Percentiles rank a stretch among this genome's conserved stretches.
These are phyloP conservation scores for Sebastiscus tertius DNA, from an alignment of 2,797 vertebrate species.

Conservation along the genomic window DNA sequence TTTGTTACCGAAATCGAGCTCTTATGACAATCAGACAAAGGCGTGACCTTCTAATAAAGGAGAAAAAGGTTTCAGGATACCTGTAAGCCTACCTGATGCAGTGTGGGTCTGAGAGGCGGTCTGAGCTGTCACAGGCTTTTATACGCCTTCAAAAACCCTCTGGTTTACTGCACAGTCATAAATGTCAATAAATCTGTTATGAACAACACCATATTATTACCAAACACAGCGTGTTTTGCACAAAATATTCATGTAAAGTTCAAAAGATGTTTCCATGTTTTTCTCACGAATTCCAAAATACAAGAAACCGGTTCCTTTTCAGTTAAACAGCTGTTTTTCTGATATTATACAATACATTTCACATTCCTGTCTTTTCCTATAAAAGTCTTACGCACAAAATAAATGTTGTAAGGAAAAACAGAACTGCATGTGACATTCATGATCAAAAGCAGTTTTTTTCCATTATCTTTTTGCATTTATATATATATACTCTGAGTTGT, in stretches of 20 bases:
- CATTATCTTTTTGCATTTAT: neutral
- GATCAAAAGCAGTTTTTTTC: neutral
- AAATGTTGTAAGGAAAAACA: neutral
- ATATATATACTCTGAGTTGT: neutral
- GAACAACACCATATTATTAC: conserved; percentile 56
- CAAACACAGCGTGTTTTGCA: conserved; percentile 69
- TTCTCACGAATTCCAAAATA: conserved; percentile 31
- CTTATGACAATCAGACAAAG: neutral
- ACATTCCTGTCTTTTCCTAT: neutral
- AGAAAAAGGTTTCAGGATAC: conserved; percentile 5
- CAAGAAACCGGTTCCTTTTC: conserved; percentile 50
- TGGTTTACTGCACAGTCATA: conserved; percentile 68
- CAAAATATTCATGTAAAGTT: conserved; percentile 69
- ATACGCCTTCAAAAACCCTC: conserved; percentile 56
- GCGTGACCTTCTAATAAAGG: neutral
- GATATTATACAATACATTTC: conserved; percentile 26
- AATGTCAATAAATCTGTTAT: conserved; percentile 71
- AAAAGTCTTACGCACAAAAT: neutral
- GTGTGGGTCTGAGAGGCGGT: conserved; percentile 33
- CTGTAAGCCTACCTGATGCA: conserved; percentile 65
- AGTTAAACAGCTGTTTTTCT: conserved; percentile 23
- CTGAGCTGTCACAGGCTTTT: conserved; percentile 56
- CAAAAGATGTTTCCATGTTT: conserved; percentile 54
- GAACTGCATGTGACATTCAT: neutral
- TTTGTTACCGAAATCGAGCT: neutral